A percentile compares a stretch with the other conserved stretches of the same genome.
These are phyloP conservation scores for Gallinago stenura DNA, from an alignment of 2,797 vertebrate genomes.

Conservation along the genomic window DNA sequence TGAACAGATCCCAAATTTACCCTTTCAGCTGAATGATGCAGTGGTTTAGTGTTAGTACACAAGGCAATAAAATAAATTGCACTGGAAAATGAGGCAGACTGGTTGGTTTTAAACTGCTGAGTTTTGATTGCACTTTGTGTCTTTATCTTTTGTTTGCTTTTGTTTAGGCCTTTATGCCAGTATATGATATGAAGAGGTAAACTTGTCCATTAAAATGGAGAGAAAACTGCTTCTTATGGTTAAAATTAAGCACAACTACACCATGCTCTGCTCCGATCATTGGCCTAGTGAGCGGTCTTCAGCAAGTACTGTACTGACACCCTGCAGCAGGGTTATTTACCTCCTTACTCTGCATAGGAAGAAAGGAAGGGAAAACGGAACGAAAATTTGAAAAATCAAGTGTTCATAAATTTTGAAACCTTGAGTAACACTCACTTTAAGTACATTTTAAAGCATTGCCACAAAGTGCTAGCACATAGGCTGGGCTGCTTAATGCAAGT, in stretches of 20 bases:
- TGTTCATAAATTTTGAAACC: not conserved
- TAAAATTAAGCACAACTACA: not conserved
- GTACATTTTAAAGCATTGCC: not conserved
- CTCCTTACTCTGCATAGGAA: not conserved
- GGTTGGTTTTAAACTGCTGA: not conserved
- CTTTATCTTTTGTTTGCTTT: conserved; percentile 48
- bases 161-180: not conserved
- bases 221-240: not conserved
- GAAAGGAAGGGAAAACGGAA: not conserved
- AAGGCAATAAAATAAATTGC: conserved; percentile 15
- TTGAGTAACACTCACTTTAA: not conserved
- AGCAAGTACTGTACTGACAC: accelerated
- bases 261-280: accelerated
- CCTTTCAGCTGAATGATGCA: conserved; percentile 11
- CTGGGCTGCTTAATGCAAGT: not conserved
- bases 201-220: not conserved
- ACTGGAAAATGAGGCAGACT: not conserved
- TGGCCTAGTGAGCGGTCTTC: not conserved
- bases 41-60: not conserved
- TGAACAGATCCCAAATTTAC: not conserved
- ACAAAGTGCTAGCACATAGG: not conserved
- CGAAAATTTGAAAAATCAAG: not conserved
- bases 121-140: conserved; percentile 14
- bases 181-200: not conserved
- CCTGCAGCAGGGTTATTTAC: not conserved